Evolutionary conservation across 2,888 invertebrate genomes (phyloP).

Genomic region (Teleiodes luculella): DNA sequence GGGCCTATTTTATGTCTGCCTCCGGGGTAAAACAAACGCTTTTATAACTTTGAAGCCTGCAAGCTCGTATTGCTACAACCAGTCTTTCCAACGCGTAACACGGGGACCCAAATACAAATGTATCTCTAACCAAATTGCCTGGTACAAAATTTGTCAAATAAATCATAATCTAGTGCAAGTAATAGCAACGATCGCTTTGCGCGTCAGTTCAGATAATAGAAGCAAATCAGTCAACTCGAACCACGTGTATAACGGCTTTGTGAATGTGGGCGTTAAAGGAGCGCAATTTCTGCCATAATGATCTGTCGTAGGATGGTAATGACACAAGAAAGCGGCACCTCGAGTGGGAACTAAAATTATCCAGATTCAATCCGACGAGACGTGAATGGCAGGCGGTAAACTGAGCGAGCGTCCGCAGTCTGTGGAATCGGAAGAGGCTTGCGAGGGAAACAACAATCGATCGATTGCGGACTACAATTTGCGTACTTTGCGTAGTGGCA

Average conservation of each 20-base stretch:
- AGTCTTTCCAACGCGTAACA: not conserved
- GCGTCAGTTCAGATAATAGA: conserved; percentile 13
- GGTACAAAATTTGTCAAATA: not conserved
- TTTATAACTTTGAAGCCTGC: conserved; percentile 8
- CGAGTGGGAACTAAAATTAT: conserved; percentile 9
- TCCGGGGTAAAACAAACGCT: conserved; percentile 15
- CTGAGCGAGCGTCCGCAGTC: not conserved
- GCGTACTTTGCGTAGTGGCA: conserved; percentile 71
- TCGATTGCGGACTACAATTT: conserved; percentile 62
- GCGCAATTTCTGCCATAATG: conserved; percentile 18
- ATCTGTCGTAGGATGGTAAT: conserved; percentile 18
- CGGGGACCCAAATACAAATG: conserved; percentile 4
- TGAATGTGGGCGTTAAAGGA: conserved; percentile 15
- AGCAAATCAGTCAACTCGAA: conserved; percentile 7
- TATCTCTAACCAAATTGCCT: not conserved
- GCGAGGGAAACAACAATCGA: conserved; percentile 55
- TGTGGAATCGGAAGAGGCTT: conserved; percentile 18
- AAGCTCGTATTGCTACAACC: not conserved
- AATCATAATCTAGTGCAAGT: not conserved
- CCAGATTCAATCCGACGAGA: conserved; percentile 2
- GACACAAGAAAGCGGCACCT: conserved; percentile 14
- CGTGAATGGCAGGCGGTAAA: conserved; percentile 7
- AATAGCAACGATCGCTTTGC: not conserved
- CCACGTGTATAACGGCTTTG: conserved; percentile 12
- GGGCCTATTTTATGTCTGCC: conserved; percentile 32